Conservation (phyloP, 2,113 vertebrate genomes). For the Amazona guildingii region DNA sequence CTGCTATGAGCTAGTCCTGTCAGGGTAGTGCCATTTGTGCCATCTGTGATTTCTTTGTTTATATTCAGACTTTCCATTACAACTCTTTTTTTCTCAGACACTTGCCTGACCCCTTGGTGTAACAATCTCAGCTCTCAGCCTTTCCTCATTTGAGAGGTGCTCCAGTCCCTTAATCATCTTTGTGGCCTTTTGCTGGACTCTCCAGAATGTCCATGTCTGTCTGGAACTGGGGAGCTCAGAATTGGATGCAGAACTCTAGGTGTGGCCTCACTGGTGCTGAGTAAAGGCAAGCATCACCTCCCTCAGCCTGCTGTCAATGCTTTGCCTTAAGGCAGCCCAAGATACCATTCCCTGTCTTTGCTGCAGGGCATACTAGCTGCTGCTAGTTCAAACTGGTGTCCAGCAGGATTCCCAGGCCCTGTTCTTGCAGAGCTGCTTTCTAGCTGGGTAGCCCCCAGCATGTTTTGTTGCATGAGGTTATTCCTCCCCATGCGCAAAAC, state of each 20-base stretch:
- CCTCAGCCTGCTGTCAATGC: background rate
- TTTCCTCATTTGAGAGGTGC: background rate
- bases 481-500: background rate
- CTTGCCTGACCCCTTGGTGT: background rate
- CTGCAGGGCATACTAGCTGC: background rate
- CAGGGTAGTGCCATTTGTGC: background rate
- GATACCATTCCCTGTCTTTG: background rate
- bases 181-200: background rate
- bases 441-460: background rate
- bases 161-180: background rate
- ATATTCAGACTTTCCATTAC: background rate
- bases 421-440: background rate
- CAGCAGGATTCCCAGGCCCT: background rate
- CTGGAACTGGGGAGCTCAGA: background rate
- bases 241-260: background rate
- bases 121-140: background rate
- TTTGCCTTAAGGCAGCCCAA: background rate
- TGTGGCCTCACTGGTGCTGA: background rate
- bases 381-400: background rate
- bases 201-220: background rate
- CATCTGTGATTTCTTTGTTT: background rate
- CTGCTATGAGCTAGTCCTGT: background rate
- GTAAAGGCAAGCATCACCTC: background rate
- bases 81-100: background rate
- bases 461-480: background rate